phyloP scores from a whole-genome alignment of 2,797 vertebrate species.

The Pangasius djambal region DNA sequence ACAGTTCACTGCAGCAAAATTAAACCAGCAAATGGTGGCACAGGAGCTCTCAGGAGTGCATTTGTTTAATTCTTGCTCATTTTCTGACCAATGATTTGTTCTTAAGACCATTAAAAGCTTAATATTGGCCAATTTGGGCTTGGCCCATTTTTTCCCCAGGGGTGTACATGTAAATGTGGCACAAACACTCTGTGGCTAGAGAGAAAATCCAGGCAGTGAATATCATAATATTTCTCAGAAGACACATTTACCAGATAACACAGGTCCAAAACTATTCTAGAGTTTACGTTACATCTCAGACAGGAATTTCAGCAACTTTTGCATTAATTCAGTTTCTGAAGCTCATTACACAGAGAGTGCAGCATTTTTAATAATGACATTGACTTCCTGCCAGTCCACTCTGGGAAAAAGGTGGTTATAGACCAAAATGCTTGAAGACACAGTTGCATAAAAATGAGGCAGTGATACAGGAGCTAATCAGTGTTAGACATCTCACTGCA shows the following conservation, averaged over 20 bases:
- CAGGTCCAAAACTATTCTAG: not conserved
- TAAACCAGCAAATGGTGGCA: too few species aligned
- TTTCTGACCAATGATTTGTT: too few species aligned
- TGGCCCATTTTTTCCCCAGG: too few species aligned
- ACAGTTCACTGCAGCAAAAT: too few species aligned
- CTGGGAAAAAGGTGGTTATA: conserved; percentile 29
- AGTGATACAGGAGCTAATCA: not conserved
- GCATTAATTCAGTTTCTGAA: not conserved
- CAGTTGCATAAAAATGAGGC: not conserved
- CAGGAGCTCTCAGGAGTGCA: too few species aligned
- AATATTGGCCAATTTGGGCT: too few species aligned
- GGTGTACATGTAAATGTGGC: not conserved
- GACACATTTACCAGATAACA: not conserved
- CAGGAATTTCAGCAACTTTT: not conserved
- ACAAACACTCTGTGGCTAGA: not conserved
- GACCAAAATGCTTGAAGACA: not conserved
- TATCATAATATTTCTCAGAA: not conserved
- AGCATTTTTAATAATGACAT: conserved; percentile 6
- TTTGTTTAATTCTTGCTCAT: too few species aligned
- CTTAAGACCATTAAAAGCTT: too few species aligned
- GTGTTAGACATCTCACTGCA: not conserved
- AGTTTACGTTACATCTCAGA: not conserved
- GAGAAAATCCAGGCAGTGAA: not conserved
- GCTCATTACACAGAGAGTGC: not conserved
- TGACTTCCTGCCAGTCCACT: conserved; percentile 11